These are phyloP conservation scores for Alviniconcha strummeri DNA, from an alignment of 2,888 invertebrate species.

Conservation along the genomic window DNA sequence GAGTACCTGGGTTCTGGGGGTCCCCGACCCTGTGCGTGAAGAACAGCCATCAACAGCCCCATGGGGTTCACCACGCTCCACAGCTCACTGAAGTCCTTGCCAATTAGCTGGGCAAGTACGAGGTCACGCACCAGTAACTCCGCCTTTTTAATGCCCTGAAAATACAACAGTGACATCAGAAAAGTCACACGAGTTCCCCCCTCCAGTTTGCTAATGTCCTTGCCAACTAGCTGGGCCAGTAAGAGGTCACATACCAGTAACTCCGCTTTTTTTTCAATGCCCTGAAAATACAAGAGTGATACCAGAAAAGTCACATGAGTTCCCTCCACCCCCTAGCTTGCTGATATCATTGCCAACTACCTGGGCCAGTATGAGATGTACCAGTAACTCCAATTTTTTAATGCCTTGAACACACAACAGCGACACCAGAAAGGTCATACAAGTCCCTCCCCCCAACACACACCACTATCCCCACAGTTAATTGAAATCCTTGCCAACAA, in stretches of 20 bases:
- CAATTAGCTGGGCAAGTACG: conserved; percentile 86
- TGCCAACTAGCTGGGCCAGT: conserved; percentile 85
- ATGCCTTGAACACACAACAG: too few species aligned
- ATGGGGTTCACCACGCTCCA: conserved; percentile 89
- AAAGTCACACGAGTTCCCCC: too few species aligned
- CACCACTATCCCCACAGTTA: too few species aligned
- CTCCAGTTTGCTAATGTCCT: conserved; percentile 76
- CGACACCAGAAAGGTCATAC: too few species aligned
- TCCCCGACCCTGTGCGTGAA: conserved; percentile 78
- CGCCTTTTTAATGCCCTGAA: conserved; percentile 80
- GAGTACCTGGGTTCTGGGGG: conserved; percentile 81
- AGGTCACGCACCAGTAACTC: conserved; percentile 90
- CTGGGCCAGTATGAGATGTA: too few species aligned
- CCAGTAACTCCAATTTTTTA: too few species aligned
- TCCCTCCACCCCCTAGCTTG: too few species aligned
- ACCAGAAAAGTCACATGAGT: too few species aligned
- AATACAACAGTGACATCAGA: neutral
- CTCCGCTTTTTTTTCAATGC: conserved; percentile 80
- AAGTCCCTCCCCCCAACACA: too few species aligned
- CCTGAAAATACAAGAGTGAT: conserved; percentile 70
- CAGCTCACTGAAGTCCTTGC: conserved; percentile 88
- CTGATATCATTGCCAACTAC: too few species aligned
- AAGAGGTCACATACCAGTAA: conserved; percentile 91
- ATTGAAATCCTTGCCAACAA: too few species aligned
- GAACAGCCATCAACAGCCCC: conserved; percentile 80